Evolutionary conservation across 2,797 vertebrate species (phyloP), one percentile per base, ranked within the genome.

Genomic region (Notamacropus eugenii): DNA sequence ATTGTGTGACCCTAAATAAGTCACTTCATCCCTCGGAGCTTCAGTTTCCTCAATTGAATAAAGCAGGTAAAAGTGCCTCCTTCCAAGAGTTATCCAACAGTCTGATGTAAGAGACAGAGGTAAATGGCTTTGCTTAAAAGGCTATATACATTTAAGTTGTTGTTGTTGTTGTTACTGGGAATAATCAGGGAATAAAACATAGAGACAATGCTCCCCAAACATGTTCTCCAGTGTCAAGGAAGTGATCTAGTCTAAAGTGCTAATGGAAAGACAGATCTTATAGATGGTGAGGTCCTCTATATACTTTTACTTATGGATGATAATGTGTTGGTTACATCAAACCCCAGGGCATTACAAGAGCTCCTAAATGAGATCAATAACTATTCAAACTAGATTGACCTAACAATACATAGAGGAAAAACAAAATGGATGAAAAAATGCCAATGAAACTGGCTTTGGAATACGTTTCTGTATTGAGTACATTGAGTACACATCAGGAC

Each of bases 31-130:
- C 92, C 54, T 62, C 4, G 50, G 8, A 58, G 57, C 10, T 10
- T 94, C 92, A 22, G 55, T 90, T 96, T 91, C 52, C 46, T 57
- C 50, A 28, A 55, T 90, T 93, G 28, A 34, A 93, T 94, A 93
- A 82, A 59, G 22, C 50, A 96, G 34, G 14, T 94, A 91, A 95
- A 93, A 90, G 95, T 29, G 92, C 27, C 94, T 94, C 3, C 40
- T 82, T 46, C 40, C 24, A 3, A 11, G 40, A 50, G 22, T 27
- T 50, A 87, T 50, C 13, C 2, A 11, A 27, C 22, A 50, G 9
- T 28, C 9, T 27, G 12, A 46, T 87, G 40, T 50, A 28, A 87
- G 11, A 50, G 8, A 46, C 19, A 13, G 9, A 24, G 46, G 40
- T 1, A 87, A 87, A 87, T 10, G 74, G 74, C 24, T 87, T 28